Evolutionary conservation across 2,113 vertebrate species (phyloP).

Genomic region (Cyprinodon tularosa): DNA sequence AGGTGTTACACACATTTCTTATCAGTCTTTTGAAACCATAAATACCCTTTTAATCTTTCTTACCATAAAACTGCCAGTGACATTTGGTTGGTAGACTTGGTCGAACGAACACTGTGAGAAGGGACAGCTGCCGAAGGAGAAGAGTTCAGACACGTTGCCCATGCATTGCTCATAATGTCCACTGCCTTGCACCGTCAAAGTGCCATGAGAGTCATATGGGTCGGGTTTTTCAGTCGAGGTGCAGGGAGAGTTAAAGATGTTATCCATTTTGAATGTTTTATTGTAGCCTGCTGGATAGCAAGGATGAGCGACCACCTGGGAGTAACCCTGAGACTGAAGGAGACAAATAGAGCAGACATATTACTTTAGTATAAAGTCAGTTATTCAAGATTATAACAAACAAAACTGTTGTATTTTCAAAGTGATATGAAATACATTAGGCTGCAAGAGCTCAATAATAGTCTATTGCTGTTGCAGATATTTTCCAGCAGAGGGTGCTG

Average conservation of each 20-base stretch:
- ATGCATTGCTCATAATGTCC: slow-evolving; percentile 76
- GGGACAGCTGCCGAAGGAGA: slow-evolving; percentile 71
- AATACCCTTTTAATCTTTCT: neutral
- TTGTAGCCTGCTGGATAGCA: slow-evolving; percentile 73
- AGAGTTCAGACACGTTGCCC: slow-evolving; percentile 70
- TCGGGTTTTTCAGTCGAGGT: slow-evolving; percentile 62
- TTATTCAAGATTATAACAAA: too few relatives aligned
- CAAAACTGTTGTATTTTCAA: too few relatives aligned
- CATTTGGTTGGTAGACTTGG: slow-evolving; percentile 77
- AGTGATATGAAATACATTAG: neutral
- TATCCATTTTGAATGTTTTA: slow-evolving; percentile 28
- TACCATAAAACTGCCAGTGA: slow-evolving; percentile 77
- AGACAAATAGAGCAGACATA: slow-evolving; percentile 5
- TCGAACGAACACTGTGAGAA: slow-evolving; percentile 81
- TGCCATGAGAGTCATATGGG: slow-evolving; percentile 24
- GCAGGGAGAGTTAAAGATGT: slow-evolving; percentile 76
- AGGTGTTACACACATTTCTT: neutral
- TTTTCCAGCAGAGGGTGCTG: slow-evolving; percentile 3
- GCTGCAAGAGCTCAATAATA: neutral
- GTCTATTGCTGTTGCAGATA: neutral
- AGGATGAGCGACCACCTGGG: slow-evolving; percentile 61
- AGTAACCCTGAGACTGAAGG: slow-evolving; percentile 66
- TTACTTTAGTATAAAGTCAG: neutral
- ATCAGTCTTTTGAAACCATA: neutral
- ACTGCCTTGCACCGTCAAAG: slow-evolving; percentile 61